phyloP scores from a whole-genome alignment of 2,113 vertebrate species.

The Cyrtonyx montezumae region DNA sequence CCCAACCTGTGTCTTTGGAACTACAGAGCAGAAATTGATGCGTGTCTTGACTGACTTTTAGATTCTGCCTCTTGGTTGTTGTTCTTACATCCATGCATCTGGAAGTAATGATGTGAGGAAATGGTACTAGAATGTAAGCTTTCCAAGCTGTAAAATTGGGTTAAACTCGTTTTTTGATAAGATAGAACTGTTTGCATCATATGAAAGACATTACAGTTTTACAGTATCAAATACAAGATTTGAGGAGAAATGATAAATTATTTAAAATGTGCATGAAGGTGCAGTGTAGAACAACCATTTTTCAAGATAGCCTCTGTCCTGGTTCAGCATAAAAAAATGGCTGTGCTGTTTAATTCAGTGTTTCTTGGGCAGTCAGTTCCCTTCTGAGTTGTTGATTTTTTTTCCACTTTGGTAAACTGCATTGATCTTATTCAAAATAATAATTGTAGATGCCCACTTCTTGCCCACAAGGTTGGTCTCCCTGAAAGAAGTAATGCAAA shows the following conservation, averaged over 20 bases:
- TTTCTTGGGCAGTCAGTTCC: background rate
- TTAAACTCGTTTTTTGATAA: background rate
- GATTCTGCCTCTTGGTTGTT: background rate
- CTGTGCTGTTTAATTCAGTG: background rate
- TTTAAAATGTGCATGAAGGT: background rate
- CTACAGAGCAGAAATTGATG: background rate
- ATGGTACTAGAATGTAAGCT: constrained; percentile 2
- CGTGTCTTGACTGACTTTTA: background rate
- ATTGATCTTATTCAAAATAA: constrained; percentile 7
- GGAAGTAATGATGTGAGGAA: constrained; percentile 36
- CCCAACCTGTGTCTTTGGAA: background rate
- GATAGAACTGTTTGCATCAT: background rate
- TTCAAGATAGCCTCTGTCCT: background rate
- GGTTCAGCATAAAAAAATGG: background rate
- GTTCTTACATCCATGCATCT: constrained; percentile 30
- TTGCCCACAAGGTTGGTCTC: background rate
- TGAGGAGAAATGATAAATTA: background rate
- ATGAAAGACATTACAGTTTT: background rate
- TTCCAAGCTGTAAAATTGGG: background rate
- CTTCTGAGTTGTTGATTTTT: background rate
- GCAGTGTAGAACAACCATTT: background rate
- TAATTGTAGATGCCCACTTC: constrained; percentile 2
- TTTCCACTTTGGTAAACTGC: background rate
- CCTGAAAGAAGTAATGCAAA: background rate
- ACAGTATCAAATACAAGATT: background rate